These are phyloP conservation scores for Synodontis membranacea DNA, from an alignment of 2,113 vertebrate species.

Conservation along the genomic window DNA sequence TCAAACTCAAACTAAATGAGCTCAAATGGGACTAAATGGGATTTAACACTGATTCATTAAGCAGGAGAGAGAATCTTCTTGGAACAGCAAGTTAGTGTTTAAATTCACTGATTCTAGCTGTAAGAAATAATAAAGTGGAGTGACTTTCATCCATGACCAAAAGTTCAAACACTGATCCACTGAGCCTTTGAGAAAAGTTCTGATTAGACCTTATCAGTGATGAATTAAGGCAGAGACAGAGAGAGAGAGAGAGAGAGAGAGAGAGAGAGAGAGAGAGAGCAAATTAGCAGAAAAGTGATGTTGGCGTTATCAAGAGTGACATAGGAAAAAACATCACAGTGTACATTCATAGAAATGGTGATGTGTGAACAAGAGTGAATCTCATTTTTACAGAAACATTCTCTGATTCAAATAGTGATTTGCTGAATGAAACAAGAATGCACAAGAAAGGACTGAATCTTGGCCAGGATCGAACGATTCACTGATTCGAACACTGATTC, in stretches of 20 bases:
- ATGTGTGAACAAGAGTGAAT: not conserved
- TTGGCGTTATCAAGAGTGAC: not conserved
- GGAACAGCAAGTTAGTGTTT: not conserved
- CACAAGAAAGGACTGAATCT: not conserved
- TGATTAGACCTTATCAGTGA: not conserved
- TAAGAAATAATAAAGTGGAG: not conserved
- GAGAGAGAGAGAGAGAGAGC: no score
- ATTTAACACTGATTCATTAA: not conserved
- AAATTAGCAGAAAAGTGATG: not conserved
- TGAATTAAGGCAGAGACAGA: not conserved
- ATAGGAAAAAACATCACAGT: not conserved
- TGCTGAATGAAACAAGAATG: not conserved
- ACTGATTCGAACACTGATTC: not conserved
- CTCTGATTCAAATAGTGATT: not conserved
- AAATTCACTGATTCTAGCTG: not conserved
- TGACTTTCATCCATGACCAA: not conserved
- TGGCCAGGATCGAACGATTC: not conserved
- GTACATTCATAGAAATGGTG: not conserved
- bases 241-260: not conserved
- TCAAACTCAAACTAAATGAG: not conserved
- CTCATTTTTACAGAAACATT: not conserved
- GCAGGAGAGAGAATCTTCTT: not conserved
- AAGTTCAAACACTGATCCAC: not conserved
- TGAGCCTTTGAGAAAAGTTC: not conserved
- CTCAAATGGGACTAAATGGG: not conserved